Conservation (phyloP, 2,888 invertebrate genomes). For the Portevinia maculata region DNA sequence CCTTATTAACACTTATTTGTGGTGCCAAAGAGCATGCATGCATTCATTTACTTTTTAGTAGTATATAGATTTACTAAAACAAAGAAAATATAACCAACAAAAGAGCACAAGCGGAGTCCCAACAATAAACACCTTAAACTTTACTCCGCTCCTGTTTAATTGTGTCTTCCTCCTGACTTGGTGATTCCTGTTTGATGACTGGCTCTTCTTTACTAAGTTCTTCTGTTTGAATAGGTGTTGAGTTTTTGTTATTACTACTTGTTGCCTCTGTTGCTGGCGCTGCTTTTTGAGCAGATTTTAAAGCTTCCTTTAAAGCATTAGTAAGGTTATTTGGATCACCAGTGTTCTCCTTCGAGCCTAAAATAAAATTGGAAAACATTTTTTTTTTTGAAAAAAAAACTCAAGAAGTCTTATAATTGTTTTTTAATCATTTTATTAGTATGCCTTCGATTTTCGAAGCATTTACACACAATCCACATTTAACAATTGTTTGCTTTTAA, state of each 20-base stretch:
- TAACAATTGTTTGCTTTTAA: slow-evolving; percentile 36
- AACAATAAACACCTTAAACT: slow-evolving; percentile 39
- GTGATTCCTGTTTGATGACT: slow-evolving; percentile 22
- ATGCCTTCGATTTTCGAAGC: slow-evolving; percentile 35
- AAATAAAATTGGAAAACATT: slow-evolving; percentile 33
- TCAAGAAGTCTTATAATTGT: slow-evolving; percentile 68
- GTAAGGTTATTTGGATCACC: slow-evolving; percentile 36
- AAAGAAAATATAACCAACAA: slow-evolving; percentile 28
- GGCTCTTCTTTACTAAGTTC: slow-evolving; percentile 4
- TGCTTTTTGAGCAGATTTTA: slow-evolving; percentile 21
- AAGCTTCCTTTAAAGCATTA: slow-evolving; percentile 52
- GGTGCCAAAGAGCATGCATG: slow-evolving; percentile 1
- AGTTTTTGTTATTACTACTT: neutral
- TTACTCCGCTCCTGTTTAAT: slow-evolving; percentile 65
- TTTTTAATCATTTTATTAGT: slow-evolving; percentile 39
- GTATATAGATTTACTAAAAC: slow-evolving; percentile 20
- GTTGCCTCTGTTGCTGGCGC: neutral
- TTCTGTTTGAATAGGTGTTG: slow-evolving; percentile 8
- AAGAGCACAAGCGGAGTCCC: neutral
- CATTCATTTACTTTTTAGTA: slow-evolving; percentile 30
- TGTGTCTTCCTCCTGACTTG: slow-evolving; percentile 31
- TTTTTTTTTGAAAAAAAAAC: slow-evolving; percentile 19
- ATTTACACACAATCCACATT: slow-evolving; percentile 34
- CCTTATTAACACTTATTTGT: slow-evolving; percentile 9
- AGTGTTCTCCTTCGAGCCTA: slow-evolving; percentile 61